phyloP scores from a whole-genome alignment of 2,888 invertebrate species.

The Galeruca laticollis region DNA sequence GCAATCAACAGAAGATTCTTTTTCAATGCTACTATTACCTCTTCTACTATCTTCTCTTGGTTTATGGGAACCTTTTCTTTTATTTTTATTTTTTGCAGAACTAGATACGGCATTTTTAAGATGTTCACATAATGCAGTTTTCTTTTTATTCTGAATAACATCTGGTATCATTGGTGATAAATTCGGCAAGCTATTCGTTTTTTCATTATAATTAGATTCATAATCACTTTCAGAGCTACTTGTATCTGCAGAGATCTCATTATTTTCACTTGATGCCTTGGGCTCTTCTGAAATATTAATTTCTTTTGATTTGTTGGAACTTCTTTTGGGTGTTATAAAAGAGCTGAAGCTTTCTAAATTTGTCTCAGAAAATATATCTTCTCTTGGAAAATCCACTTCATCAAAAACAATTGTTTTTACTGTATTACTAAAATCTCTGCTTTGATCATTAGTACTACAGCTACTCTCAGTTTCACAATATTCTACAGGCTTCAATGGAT shows the following conservation, averaged over 20 bases:
- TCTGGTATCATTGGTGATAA: conserved; percentile 52
- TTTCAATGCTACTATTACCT: conserved; percentile 2
- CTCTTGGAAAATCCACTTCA: conserved; percentile 60
- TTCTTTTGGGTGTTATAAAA: conserved; percentile 57
- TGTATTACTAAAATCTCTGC: conserved; percentile 48
- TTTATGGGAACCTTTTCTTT: conserved; percentile 19
- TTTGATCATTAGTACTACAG: conserved; percentile 54
- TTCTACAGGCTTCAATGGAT: conserved; percentile 53
- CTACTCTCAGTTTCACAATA: conserved; percentile 61
- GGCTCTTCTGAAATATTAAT: conserved; percentile 6
- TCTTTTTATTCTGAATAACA: conserved; percentile 22
- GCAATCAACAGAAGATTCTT: conserved; percentile 13
- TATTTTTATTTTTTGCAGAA: conserved; percentile 1
- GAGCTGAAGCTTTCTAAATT: conserved; percentile 60
- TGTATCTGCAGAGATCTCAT: conserved; percentile 51
- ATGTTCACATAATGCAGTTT: conserved; percentile 16
- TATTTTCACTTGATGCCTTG: conserved; percentile 8
- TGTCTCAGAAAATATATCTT: conserved; percentile 57
- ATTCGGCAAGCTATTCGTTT: conserved; percentile 51
- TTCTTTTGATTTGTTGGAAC: conserved; percentile 17
- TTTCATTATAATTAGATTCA: conserved; percentile 39
- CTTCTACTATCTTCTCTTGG: conserved; percentile 5
- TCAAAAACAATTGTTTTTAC: conserved; percentile 59
- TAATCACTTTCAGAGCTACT: conserved; percentile 60
- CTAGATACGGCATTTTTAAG: too few relatives aligned